Conservation (phyloP, 1,140 invertebrate genomes). For the Mactra quadrangularis region DNA sequence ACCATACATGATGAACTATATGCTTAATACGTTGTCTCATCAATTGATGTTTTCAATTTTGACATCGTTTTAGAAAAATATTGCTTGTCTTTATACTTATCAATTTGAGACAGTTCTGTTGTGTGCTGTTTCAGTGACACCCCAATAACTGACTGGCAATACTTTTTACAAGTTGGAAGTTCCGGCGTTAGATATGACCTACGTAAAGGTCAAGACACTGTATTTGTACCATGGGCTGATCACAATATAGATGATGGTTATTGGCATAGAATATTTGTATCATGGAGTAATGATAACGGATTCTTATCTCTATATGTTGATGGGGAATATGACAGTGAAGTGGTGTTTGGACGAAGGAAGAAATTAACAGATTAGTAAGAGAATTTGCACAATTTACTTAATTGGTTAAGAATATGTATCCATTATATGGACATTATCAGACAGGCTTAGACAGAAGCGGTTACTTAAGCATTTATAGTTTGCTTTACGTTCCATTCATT, state of each 20-base stretch:
- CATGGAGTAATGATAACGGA: conserved; percentile 18
- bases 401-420: too few relatives aligned
- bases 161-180: not conserved
- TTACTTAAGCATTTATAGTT: too few relatives aligned
- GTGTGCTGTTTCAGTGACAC: not conserved
- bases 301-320: conserved; percentile 38
- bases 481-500: too few relatives aligned
- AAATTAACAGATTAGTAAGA: conserved; percentile 13
- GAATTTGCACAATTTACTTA: not conserved
- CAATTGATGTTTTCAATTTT: too few relatives aligned
- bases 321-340: conserved; percentile 26
- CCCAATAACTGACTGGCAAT: conserved; percentile 2
- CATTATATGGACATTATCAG: too few relatives aligned
- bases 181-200: not conserved
- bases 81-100: too few relatives aligned
- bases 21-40: too few relatives aligned
- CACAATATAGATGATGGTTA: conserved; percentile 24
- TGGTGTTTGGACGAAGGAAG: not conserved
- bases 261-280: conserved; percentile 42
- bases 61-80: too few relatives aligned
- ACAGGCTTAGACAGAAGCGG: too few relatives aligned
- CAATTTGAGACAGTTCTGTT: too few relatives aligned
- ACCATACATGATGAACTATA: too few relatives aligned
- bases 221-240: not conserved
- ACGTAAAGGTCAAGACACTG: not conserved